Evolutionary conservation across 2,113 vertebrate genomes (phyloP).

Genomic region (Platysteira castanea): DNA sequence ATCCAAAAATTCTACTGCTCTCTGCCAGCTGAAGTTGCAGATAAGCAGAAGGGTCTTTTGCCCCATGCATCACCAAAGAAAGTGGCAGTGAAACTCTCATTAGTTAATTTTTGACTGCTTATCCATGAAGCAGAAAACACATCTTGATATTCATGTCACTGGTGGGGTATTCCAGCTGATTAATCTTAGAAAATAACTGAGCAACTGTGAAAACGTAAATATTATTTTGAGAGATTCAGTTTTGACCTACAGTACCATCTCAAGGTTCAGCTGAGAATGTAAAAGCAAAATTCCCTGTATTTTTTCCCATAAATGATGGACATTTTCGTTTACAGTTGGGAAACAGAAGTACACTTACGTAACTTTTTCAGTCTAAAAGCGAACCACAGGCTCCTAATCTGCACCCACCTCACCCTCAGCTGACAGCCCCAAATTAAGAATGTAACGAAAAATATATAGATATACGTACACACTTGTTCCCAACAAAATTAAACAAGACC

Average conservation of each 20-base stretch:
- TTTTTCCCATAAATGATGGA: not conserved
- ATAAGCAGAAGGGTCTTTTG: not conserved
- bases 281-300: not conserved
- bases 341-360: not conserved
- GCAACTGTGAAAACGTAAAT: not conserved
- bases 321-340: not conserved
- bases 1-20: not conserved
- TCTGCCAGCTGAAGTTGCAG: not conserved
- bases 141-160: not conserved
- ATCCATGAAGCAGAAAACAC: not conserved
- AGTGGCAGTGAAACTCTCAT: not conserved
- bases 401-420: not conserved
- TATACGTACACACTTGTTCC: not conserved
- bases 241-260: not conserved
- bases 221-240: not conserved
- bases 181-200: not conserved
- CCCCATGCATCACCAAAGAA: not conserved
- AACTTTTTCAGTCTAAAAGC: not conserved
- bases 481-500: not conserved
- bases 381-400: not conserved
- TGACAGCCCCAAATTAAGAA: not conserved
- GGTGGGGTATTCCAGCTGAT: not conserved
- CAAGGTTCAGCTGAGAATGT: not conserved
- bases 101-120: not conserved
- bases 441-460: not conserved